These are phyloP conservation scores for Plusia festucae DNA, from an alignment of 2,888 invertebrate species.

Conservation along the genomic window DNA sequence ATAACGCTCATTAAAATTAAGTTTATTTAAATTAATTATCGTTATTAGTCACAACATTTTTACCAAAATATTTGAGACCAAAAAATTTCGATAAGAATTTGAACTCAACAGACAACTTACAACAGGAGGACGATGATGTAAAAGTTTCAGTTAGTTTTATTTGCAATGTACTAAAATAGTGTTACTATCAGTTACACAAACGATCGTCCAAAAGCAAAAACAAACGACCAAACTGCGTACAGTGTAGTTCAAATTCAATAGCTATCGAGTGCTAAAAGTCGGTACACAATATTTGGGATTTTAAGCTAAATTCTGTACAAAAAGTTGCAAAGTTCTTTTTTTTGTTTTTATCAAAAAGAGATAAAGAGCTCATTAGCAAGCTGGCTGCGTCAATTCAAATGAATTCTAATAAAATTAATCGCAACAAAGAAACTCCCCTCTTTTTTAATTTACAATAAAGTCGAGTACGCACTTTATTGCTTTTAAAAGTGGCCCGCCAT, in stretches of 20 bases:
- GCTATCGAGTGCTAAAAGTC: slow-evolving; percentile 40
- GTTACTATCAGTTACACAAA: neutral
- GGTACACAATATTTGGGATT: slow-evolving; percentile 35
- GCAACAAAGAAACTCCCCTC: slow-evolving; percentile 67
- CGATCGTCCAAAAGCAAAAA: neutral
- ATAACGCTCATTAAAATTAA: too few relatives aligned
- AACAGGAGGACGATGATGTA: too few relatives aligned
- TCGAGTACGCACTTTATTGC: slow-evolving; percentile 67
- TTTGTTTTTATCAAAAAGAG: slow-evolving; percentile 61
- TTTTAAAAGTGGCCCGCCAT: slow-evolving; percentile 62
- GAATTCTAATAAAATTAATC: slow-evolving; percentile 86
- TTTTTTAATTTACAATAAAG: slow-evolving; percentile 74
- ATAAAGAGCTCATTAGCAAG: slow-evolving; percentile 79
- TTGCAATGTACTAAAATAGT: neutral
- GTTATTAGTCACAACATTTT: too few relatives aligned
- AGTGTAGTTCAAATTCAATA: slow-evolving; percentile 35
- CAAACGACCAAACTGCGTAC: neutral
- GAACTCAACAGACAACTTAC: too few relatives aligned
- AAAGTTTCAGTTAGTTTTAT: too few relatives aligned
- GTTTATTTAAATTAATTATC: too few relatives aligned
- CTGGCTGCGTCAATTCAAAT: slow-evolving; percentile 73
- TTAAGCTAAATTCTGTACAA: slow-evolving; percentile 19
- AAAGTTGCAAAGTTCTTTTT: slow-evolving; percentile 10
- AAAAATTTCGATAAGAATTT: too few relatives aligned
- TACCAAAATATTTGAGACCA: too few relatives aligned